Base-by-base conservation (phyloP, 2,888 invertebrate species). In the Rhimphoctona megacephalus region DNA sequence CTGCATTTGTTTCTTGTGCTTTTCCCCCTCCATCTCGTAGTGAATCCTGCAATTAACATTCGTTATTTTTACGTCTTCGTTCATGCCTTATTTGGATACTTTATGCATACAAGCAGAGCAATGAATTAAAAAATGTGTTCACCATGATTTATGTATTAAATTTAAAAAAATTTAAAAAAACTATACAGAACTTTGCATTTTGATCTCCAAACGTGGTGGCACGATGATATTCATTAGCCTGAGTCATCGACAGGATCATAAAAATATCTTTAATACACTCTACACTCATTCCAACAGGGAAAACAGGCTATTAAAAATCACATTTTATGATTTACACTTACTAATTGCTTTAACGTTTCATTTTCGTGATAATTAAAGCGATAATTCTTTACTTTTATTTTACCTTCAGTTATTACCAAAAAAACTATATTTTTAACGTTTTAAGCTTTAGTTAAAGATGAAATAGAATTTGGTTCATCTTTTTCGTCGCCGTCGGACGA, bases 221-320 rank as follows among this genome's bases (percentile, higher is more conserved):
- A 79, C 43, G 43, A 11, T 43, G 14, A 43, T 76, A 78, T 87
- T 85, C 81, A 87, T 87, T 82, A 79, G 81, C 69, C 70, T 46
- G 74, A 61, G 84, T 81, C 81, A 79, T 79, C 77, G 43, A 74
- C 79, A 57, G 70, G 54, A 49, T 74, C 78, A 49, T 85, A 66
- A 79, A 84, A 82, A 84, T 81, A 67, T 81, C 33, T 81, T 81
- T 64, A 87, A 88, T 88, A 87, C 85, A 88, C 85, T 86, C 88
- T 87, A 89, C 87, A 88, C 89, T 90, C 89, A 89, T 89, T 89
- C 82, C 83, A 89, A 87, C 87, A 79, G 86, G 82, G 69, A 79
- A 88, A 90, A 89, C 86, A 89, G 89, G 88, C 88, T 85, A 87
- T 87, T 83, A 86, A 76, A 39, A 76, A 70, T 70, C 78, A 73